A percentile compares a stretch with the other conserved stretches of the same genome.
phyloP scores from a whole-genome alignment of 92 coral and sea anemone genomes.

The Parazoanthus swiftii region DNA sequence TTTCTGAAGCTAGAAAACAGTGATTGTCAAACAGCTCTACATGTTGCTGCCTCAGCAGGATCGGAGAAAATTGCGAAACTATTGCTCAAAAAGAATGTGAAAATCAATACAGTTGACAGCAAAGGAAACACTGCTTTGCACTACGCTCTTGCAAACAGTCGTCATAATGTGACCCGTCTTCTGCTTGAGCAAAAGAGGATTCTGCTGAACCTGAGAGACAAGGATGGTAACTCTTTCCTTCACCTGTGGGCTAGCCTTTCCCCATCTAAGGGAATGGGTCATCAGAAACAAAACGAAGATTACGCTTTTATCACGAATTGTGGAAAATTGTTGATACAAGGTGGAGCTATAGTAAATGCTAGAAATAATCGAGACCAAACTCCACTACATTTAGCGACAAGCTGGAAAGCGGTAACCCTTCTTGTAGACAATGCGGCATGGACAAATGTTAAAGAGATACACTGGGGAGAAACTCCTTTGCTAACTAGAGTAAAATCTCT shows the following conservation, averaged over 20 bases:
- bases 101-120: conserved; percentile 11
- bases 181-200: conserved; percentile 1
- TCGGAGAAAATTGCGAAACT: neutral
- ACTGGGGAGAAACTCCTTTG: conserved; percentile 24
- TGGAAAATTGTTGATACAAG: conserved; percentile 24
- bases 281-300: neutral
- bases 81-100: conserved; percentile 8
- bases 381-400: conserved; percentile 33
- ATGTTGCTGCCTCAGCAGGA: conserved; percentile 20
- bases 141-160: conserved; percentile 25
- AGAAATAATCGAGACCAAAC: conserved; percentile 25
- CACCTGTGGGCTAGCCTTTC: conserved; percentile 34
- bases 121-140: conserved; percentile 30
- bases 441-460: conserved; percentile 16
- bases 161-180: neutral
- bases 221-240: conserved; percentile 29
- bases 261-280: neutral
- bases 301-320: conserved; percentile 24
- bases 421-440: conserved; percentile 29
- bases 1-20: conserved; percentile 11
- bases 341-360: conserved; percentile 31
- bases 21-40: conserved; percentile 27
- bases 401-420: conserved; percentile 27
- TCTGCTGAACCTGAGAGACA: conserved; percentile 1
- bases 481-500: conserved; percentile 33